These are phyloP conservation scores for Australoheros scitulus DNA, from an alignment of 2,113 vertebrate genomes.

Conservation along the genomic window DNA sequence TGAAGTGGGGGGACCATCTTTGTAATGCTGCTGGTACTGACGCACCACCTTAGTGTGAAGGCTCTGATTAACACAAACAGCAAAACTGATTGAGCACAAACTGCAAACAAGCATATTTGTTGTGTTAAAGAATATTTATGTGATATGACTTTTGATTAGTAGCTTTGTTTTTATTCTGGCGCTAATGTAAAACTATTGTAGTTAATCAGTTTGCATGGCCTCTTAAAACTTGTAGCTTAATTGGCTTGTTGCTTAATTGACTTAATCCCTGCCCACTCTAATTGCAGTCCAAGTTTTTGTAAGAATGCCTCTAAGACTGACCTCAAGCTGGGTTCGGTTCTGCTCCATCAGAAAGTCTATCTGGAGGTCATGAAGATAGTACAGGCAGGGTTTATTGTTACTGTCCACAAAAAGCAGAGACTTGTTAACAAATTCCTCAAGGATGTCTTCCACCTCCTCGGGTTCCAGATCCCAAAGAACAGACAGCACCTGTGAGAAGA, in stretches of 20 bases:
- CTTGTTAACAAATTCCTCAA: slow-evolving; percentile 95
- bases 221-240: not conserved
- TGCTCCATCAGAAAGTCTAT: slow-evolving; percentile 94
- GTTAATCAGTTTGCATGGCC: not conserved
- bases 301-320: slow-evolving; percentile 46
- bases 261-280: not conserved
- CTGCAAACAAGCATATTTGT: not conserved
- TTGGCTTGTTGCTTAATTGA: not conserved
- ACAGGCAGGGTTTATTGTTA: slow-evolving; percentile 87
- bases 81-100: not conserved
- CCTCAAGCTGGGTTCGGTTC: slow-evolving; percentile 86
- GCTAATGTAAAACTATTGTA: not conserved
- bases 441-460: slow-evolving; percentile 94
- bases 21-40: slow-evolving; percentile 87
- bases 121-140: not conserved
- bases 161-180: not conserved
- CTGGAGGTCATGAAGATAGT: slow-evolving; percentile 97
- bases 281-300: not conserved
- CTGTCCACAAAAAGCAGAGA: slow-evolving; percentile 92
- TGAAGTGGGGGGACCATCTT: slow-evolving; percentile 71
- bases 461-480: slow-evolving; percentile 92
- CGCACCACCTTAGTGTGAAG: slow-evolving; percentile 90
- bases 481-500: slow-evolving; percentile 84
- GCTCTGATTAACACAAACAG: slow-evolving; percentile 72
- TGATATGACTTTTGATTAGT: not conserved